Conservation (phyloP, 2,797 vertebrate genomes). For the Sebastes steindachneri region DNA sequence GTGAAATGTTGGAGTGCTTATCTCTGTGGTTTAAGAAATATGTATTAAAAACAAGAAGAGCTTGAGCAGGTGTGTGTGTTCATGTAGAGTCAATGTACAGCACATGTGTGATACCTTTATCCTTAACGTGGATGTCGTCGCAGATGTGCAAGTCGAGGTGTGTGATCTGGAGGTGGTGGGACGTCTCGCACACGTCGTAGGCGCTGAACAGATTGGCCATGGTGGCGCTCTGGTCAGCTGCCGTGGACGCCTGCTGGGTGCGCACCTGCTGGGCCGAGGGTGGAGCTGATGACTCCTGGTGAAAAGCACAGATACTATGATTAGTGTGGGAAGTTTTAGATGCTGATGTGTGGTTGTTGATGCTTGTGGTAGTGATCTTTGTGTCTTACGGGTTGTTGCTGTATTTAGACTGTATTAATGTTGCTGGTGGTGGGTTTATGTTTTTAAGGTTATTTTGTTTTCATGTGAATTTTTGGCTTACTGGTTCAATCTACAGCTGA, state of each 20-base stretch:
- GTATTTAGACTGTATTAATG: background rate
- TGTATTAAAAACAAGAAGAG: background rate
- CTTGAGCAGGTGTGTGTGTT: background rate
- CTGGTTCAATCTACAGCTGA: background rate
- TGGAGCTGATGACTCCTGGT: conserved; percentile 84
- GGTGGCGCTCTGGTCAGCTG: conserved; percentile 88
- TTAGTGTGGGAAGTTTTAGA: background rate
- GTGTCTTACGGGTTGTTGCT: background rate
- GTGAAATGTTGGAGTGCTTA: background rate
- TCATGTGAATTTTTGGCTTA: accelerated
- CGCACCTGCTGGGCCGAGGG: conserved; percentile 89
- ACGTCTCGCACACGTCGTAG: conserved; percentile 96
- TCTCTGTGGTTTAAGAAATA: background rate
- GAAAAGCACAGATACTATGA: background rate
- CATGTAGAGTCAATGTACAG: background rate
- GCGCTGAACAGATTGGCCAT: conserved; percentile 92
- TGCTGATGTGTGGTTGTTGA: background rate
- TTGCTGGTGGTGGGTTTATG: background rate
- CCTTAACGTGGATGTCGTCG: conserved; percentile 94
- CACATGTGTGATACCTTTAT: conserved; percentile 86
- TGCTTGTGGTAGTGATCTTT: background rate
- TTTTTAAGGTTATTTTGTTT: background rate
- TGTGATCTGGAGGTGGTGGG: conserved; percentile 96
- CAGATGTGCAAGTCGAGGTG: conserved; percentile 98
- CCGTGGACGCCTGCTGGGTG: conserved; percentile 84